These are phyloP conservation scores for Eurytoma adleriae DNA, from an alignment of 2,888 invertebrate species.

Conservation along the genomic window DNA sequence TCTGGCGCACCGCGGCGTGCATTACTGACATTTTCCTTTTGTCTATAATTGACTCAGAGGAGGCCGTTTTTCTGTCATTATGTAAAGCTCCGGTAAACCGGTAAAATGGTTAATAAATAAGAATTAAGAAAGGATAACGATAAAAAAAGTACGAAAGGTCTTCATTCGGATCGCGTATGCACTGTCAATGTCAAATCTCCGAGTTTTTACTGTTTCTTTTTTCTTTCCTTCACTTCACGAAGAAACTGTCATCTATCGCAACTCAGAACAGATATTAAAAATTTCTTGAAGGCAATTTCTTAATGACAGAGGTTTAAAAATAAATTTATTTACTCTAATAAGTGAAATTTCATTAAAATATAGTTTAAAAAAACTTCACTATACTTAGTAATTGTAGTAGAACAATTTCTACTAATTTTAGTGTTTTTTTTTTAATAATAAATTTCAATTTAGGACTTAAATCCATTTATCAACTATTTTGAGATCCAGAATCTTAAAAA, in stretches of 20 bases:
- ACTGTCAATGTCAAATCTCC: constrained; percentile 35
- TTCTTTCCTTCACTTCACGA: background rate
- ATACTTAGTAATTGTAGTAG: no score
- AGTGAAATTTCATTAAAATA: no score
- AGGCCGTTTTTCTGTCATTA: constrained; percentile 22
- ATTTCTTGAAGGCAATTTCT: constrained; percentile 6
- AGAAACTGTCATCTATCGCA: constrained; percentile 13
- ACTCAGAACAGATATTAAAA: background rate
- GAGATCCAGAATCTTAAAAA: no score
- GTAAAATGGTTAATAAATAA: constrained; percentile 29
- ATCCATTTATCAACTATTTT: no score
- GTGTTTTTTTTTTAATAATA: no score
- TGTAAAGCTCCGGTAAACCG: constrained; percentile 29
- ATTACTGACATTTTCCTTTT: constrained; percentile 30
- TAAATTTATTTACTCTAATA: constrained; percentile 12
- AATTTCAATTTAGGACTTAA: no score
- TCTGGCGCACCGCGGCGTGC: background rate
- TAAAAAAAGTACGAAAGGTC: background rate
- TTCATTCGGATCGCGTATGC: constrained; percentile 2
- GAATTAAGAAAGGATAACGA: constrained; percentile 8
- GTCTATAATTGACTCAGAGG: constrained; percentile 35
- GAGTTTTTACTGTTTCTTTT: background rate
- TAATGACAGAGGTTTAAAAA: constrained; percentile 6
- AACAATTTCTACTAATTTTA: no score
- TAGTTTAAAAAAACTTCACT: no score